A percentile compares a stretch with the other conserved stretches of the same genome.
phyloP scores from a whole-genome alignment of 2,797 vertebrate species.

The Aselliscus stoliczkanus region DNA sequence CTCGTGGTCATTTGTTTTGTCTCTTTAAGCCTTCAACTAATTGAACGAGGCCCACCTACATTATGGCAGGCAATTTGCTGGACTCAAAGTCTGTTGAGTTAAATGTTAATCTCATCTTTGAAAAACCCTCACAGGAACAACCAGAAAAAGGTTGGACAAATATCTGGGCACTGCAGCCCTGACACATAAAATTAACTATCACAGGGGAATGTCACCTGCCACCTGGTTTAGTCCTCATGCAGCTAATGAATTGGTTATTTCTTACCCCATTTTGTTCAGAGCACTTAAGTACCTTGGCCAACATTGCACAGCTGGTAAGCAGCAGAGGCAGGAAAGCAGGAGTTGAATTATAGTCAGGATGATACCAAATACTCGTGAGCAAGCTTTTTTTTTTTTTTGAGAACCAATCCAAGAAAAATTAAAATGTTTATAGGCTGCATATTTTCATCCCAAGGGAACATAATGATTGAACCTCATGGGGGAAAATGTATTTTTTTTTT shows the following conservation, averaged over 20 bases:
- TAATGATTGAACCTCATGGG: neutral
- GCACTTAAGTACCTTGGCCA: neutral
- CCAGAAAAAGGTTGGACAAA: neutral
- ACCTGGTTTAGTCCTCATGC: neutral
- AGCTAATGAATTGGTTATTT: neutral
- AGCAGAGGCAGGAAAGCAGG: neutral
- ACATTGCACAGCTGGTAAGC: neutral
- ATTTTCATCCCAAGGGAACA: neutral
- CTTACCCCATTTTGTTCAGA: neutral
- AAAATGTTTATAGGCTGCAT: neutral
- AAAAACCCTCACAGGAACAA: neutral
- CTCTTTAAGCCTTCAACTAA: neutral
- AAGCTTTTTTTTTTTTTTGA: neutral
- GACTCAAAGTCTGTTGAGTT: neutral
- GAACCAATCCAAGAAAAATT: neutral
- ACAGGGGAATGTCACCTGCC: neutral
- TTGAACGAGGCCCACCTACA: neutral
- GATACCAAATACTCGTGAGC: neutral
- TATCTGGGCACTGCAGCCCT: neutral
- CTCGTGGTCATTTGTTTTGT: neutral
- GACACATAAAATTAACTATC: neutral
- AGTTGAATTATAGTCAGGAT: neutral
- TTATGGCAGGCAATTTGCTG: neutral
- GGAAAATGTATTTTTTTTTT: constrained; percentile 20
- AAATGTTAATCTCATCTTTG: neutral